Conservation (phyloP, 1,140 invertebrate species). For the Drosophila nigrodunni region DNA sequence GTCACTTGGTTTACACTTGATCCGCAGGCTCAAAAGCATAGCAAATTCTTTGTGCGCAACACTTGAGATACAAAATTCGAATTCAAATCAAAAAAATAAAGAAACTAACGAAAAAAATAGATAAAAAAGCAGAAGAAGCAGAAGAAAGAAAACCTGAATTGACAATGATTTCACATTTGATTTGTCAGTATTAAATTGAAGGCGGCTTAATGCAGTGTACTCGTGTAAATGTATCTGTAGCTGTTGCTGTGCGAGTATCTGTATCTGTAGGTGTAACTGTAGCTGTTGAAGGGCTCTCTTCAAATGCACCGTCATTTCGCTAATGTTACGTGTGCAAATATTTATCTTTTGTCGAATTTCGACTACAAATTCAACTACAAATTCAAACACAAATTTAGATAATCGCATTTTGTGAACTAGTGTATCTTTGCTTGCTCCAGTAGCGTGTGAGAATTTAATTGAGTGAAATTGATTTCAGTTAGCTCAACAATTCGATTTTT, state of each 20-base stretch:
- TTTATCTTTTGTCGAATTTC: constrained; percentile 47
- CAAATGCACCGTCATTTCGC: constrained; percentile 52
- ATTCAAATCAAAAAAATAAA: constrained; percentile 56
- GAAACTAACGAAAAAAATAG: not conserved
- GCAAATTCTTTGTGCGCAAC: constrained; percentile 58
- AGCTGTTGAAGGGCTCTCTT: constrained; percentile 24
- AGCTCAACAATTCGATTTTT: constrained; percentile 56
- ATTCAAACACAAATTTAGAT: constrained; percentile 44
- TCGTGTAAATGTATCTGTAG: constrained; percentile 1
- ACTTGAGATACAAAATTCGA: constrained; percentile 43
- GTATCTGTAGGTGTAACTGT: constrained; percentile 17
- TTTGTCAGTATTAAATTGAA: constrained; percentile 54
- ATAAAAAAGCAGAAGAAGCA: not conserved
- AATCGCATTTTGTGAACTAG: constrained; percentile 51
- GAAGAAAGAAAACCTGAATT: constrained; percentile 8
- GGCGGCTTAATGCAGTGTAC: constrained; percentile 37
- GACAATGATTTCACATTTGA: constrained; percentile 63
- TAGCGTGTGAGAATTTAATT: constrained; percentile 62
- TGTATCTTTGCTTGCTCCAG: no score
- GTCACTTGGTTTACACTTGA: constrained; percentile 19
- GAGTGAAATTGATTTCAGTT: constrained; percentile 79
- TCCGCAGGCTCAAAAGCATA: constrained; percentile 33
- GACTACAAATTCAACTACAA: constrained; percentile 42
- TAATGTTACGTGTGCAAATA: constrained; percentile 59
- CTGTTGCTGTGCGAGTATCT: constrained; percentile 31